phyloP scores from a whole-genome alignment of 2,797 vertebrate genomes.

The Pyrocephalus nanus region DNA sequence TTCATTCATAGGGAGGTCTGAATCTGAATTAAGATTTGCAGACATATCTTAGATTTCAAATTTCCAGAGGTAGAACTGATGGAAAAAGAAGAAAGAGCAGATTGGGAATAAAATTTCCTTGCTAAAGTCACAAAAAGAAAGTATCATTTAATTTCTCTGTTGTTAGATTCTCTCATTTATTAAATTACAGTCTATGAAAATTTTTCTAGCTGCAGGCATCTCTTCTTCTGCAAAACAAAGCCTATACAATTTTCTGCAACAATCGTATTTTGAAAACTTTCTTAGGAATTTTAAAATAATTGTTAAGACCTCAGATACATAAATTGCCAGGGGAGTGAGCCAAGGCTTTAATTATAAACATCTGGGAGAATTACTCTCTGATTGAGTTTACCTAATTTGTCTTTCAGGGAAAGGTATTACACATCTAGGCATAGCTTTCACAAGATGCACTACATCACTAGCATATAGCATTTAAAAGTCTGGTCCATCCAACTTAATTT shows the following conservation, averaged over 20 bases:
- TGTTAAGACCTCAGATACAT: neutral
- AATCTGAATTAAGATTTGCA: neutral
- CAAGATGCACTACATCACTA: neutral
- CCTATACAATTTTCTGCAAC: neutral
- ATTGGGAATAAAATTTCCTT: neutral
- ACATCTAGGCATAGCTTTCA: neutral
- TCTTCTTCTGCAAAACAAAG: neutral
- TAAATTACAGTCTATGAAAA: neutral
- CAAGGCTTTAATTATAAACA: neutral
- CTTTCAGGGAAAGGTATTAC: neutral
- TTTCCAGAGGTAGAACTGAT: neutral
- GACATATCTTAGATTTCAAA: neutral
- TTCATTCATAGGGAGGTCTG: neutral
- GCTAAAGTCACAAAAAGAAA: neutral
- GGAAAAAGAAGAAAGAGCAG: neutral
- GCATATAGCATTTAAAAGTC: neutral
- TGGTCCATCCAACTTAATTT: neutral
- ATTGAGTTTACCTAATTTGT: neutral
- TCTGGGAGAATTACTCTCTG: neutral
- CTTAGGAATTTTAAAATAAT: neutral
- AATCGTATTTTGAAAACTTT: neutral
- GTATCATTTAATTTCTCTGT: neutral
- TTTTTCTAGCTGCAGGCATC: neutral
- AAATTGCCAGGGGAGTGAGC: neutral
- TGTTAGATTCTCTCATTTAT: neutral